Evolutionary conservation across 1,140 invertebrate species (phyloP), one percentile per base, ranked within the genome.

Genomic region (Anthonomus grandis): DNA sequence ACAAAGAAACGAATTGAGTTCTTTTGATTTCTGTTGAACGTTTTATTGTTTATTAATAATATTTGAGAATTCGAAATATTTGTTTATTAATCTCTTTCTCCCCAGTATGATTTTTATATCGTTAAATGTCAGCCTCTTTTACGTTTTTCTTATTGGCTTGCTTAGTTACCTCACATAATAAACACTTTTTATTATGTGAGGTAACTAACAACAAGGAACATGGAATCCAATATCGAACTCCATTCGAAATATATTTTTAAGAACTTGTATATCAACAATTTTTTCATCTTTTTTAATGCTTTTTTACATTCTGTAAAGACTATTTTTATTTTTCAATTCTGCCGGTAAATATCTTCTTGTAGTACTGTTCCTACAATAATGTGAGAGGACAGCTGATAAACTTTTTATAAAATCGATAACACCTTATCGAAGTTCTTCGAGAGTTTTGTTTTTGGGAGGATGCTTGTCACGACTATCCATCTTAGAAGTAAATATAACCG

Each of bases 151-250:
- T 31, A 31, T 31, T n/a, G 27, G 27, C 27, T 31, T 31, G 27
- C 27, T 31, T 31, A 31, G 6, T 54, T 23, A 23, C 23, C 45
- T 45, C 51, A 19, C 51, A 45, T 18, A 45, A 24, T 17, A 22
- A n/a, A 21, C 51, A 54, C 37, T 22, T 54, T 44, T 54, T 39
- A 44, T 54, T 54, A 15, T 54, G n/a, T n/a, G n/a, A n/a, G n/a
- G n/a, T n/a, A n/a, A n/a, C n/a, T n/a, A n/a, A n/a, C n/a, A n/a
- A n/a, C n/a, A 44, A 39, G 21, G 51, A 9, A 54, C 17, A 36
- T 54, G 38, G 17, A 45, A 54, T n/a, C 51, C 51, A 34, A 54
- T 23, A 54, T 54, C 31, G 27, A 54, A 54, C 22, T 54, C 51
- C 12, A 44, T 52, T 8, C 19, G 18, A 23, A 54, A 42, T 24